Evolutionary conservation across 1,140 invertebrate species (phyloP), one percentile per base, ranked within the genome.

Genomic region (Drosophila nannoptera): DNA sequence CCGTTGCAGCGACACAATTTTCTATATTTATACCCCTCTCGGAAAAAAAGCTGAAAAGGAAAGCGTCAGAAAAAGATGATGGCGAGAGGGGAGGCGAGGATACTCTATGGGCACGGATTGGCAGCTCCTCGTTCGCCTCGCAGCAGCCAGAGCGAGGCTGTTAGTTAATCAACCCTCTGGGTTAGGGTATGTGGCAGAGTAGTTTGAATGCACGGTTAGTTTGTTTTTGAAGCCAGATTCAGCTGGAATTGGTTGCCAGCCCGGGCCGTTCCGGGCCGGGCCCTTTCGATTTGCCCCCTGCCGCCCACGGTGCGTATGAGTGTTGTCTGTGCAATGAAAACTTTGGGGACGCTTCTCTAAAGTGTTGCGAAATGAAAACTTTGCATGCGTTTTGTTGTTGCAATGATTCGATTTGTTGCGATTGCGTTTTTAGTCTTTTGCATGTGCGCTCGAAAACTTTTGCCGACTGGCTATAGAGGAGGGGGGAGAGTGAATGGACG

Each of bases 341-440:
- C 77, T 80, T 80, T 81, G 14, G 35, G 36, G 38, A 8, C 36
- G 60, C 61, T 58, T 31, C 62, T 62, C 62, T 71, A 84, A 83
- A 83, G 80, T 83, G 80, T 83, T 84, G 80, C 62, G 69, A 69
- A 74, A 83, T 76, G 80, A 80, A 83, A 83, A 83, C 80, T 83
- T 83, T 69, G 65, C 64, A 62, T 66, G 52, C 68, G 69, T 64
- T 67, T 72, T 75, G 69, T 78, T 84, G 75, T 80, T 83, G 81
- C 80, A 77, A 65, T 86, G 80, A 84, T 84, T 84, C 80, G 80
- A 84, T 84, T 84, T 84, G 81, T 86, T 86, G 73, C 80, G 77
- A 84, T 86, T 84, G 81, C 80, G 77, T 86, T 84, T 83, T 84
- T 77, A 80, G 80, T 81, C 73, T 86, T 84, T 84, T 84, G 80